These are phyloP conservation scores for Tympanoctomys barrerae DNA, from an alignment of 2,797 vertebrate species.

Conservation along the genomic window DNA sequence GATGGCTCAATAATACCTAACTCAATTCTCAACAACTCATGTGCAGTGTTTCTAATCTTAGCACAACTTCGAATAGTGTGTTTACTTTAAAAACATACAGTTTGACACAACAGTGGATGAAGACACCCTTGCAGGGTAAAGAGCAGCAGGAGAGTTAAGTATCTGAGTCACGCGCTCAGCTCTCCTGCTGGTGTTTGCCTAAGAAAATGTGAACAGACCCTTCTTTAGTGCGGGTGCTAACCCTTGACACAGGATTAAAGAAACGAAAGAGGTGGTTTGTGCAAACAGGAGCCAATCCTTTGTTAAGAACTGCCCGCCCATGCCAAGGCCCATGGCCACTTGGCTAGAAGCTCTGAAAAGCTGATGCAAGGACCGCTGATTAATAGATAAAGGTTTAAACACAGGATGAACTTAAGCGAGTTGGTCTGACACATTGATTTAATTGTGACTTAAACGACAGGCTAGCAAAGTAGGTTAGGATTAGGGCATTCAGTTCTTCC, in stretches of 20 bases:
- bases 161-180: not conserved
- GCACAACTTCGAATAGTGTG: not conserved
- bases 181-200: not conserved
- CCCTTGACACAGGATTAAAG: not conserved
- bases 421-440: not conserved
- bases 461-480: not conserved
- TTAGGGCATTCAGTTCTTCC: not conserved
- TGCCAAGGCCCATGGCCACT: not conserved
- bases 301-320: not conserved
- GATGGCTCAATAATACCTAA: not conserved
- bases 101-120: not conserved
- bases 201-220: not conserved
- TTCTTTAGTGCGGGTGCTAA: not conserved
- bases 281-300: not conserved
- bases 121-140: not conserved
- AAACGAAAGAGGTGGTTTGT: not conserved
- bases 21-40: not conserved
- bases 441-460: not conserved
- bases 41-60: not conserved
- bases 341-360: not conserved
- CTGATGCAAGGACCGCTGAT: not conserved
- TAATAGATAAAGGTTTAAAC: not conserved
- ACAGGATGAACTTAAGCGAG: not conserved
- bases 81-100: not conserved
- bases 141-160: not conserved